Evolutionary conservation across 1,140 invertebrate species (phyloP).

Genomic region (Tribolium madens): DNA sequence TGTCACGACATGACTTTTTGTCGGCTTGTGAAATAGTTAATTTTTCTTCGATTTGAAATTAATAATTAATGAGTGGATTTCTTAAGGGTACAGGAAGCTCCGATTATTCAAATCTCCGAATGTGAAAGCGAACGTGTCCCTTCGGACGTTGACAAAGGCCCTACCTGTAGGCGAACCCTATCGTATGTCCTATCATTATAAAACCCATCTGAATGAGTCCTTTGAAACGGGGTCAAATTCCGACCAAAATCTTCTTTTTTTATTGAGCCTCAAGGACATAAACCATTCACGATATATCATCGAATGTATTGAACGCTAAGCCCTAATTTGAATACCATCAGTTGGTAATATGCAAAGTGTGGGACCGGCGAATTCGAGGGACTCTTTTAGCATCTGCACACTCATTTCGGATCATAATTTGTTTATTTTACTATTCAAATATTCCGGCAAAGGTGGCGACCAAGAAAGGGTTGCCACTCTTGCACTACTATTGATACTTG

Average conservation of each 20-base stretch:
- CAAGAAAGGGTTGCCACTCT: conserved; percentile 25
- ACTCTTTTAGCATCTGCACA: conserved; percentile 39
- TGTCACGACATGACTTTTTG: no score
- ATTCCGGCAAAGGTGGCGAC: conserved; percentile 23
- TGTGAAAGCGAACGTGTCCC: conserved; percentile 3
- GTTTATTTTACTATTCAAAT: conserved; percentile 49
- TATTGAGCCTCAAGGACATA: conserved; percentile 45
- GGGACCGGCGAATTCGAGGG: conserved; percentile 24
- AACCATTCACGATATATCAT: conserved; percentile 50
- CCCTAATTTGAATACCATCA: conserved; percentile 46
- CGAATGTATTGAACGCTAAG: conserved; percentile 43
- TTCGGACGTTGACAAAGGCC: not conserved
- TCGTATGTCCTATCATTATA: conserved; percentile 49
- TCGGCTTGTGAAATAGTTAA: no score
- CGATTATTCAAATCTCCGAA: conserved; percentile 11
- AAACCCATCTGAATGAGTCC: conserved; percentile 40
- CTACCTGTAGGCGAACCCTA: conserved; percentile 45
- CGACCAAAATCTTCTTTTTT: conserved; percentile 50
- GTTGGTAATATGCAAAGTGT: conserved; percentile 48
- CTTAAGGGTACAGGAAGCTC: no score
- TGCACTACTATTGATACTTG: conserved; percentile 44
- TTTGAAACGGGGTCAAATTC: conserved; percentile 44
- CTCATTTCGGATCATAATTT: conserved; percentile 45
- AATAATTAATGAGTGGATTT: no score
- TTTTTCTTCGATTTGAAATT: not conserved